Evolutionary conservation across 2,888 invertebrate genomes (phyloP), one percentile per base, ranked within the genome.

Genomic region (Eristalis intricaria): DNA sequence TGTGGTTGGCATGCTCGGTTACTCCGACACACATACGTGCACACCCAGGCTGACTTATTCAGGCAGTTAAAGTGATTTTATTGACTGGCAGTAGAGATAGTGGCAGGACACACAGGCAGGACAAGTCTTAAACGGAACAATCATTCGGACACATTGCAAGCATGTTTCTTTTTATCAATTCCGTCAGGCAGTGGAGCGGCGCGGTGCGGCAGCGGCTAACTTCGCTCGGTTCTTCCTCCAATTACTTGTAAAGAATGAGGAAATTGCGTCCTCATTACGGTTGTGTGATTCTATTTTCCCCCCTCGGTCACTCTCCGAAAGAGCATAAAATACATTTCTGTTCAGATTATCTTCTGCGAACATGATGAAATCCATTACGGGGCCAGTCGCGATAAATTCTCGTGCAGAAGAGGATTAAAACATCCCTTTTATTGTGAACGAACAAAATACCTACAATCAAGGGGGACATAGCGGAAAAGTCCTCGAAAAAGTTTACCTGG

Each of bases 221-320:
- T 66, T 64, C 74, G 22, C 50, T 73, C 22, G 29, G 60, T 70
- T 73, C 70, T 64, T 78, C 82, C 78, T 83, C 74, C 86, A 83
- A 83, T 86, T 83, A 82, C 82, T 78, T 77, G 50, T 77, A 61
- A 82, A 82, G 23, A 43, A 78, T 50, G 82, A 86, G 86, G 83
- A 86, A 86, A 86, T 86, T 78, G 86, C 79, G 86, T 86, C 86
- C 86, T 83, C 86, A 83, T 86, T 86, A 86, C 78, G 75, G 78
- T 69, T 83, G 56, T 79, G 78, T 79, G 83, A 75, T 79, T 86
- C 19, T 61, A 73, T 65, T 66, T 71, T 15, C 32, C 35, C 32
- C 32, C 35, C 56, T 11, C 15, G n/a, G n/a, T n/a, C n/a, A 3
- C 26, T 26, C 26, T 77, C 58, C 61, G 63, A 64, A 11, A 22